Evolutionary conservation across 1,140 invertebrate species (phyloP), one percentile per base, ranked within the genome.

Genomic region (Leptestheria dahalacensis): DNA sequence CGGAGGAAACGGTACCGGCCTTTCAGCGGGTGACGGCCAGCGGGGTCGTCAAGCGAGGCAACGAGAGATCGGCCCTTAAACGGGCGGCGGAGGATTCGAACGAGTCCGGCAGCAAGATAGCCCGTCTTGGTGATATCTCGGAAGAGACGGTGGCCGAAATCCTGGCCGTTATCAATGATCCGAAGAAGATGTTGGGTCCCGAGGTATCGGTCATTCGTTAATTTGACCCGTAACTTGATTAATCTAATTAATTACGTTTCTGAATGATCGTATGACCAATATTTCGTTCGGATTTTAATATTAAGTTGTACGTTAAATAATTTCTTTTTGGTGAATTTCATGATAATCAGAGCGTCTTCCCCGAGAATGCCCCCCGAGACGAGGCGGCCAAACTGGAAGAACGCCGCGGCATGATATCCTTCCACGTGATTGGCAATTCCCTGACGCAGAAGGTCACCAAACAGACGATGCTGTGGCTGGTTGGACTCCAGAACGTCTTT

Each of bases 401-500:
- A 72, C 81, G 82, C 51, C 79, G 82, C 59, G 89, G 91, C 51
- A 79, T 88, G 20, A 97, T 97, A 15, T 85, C 92, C 68, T 93
- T 97, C 70, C 89, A 95, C 65, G 84, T 97, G 1, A 83, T 98
- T 56, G 89, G 88, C 0, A 97, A 98, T 74, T 90, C 90, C 26
- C 74, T 97, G 3, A 88, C 86, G 0, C 81, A 86, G 62, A 80
- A 85, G 12, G 90, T 94, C 1, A 81, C 84, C 51, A 88, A 91
- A 65, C 86, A 94, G 71, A 91, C 89, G 0, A 89, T 94, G 79
- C 74, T 91, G 2, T 94, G 90, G 91, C 74, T 98, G 2, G 85
- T 96, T 61, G 89, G 90, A 54, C 75, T 99, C 0, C 91, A 96
- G 70, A 94, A 93, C 74, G 86, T 99, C 0, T 97, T 98, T 71